These are phyloP conservation scores for Lepus townsendii DNA, from an alignment of 2,797 vertebrate species.

Conservation along the genomic window DNA sequence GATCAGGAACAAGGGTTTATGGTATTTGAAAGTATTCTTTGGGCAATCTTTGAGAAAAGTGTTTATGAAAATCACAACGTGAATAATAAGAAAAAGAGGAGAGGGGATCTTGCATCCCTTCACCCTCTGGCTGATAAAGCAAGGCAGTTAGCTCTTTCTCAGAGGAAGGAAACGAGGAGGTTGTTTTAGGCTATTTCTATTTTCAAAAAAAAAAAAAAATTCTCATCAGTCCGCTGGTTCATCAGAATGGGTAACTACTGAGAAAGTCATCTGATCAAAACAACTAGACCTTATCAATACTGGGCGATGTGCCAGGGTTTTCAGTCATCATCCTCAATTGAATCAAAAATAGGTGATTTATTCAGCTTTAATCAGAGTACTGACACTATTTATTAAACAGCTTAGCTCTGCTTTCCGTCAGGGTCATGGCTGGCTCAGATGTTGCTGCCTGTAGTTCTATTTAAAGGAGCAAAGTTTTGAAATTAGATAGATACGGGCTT, in stretches of 20 bases:
- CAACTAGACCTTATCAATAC: conserved; percentile 26
- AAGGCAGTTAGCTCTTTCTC: not conserved
- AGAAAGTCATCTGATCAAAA: conserved; percentile 64
- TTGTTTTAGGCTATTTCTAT: conserved; percentile 34
- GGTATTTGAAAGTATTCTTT: conserved; percentile 71
- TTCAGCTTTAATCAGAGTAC: conserved; percentile 27
- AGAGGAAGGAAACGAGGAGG: not conserved
- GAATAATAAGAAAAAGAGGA: conserved; percentile 65
- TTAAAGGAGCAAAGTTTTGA: not conserved
- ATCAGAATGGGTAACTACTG: conserved; percentile 65
- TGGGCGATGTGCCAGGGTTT: conserved; percentile 19
- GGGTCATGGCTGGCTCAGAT: not conserved
- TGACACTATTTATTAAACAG: not conserved
- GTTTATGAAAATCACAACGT: conserved; percentile 70
- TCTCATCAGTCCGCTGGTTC: conserved; percentile 61
- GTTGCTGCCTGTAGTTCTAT: not conserved
- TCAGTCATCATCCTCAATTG: conserved; percentile 23
- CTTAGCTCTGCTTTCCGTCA: conserved; percentile 11
- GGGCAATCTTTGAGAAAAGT: conserved; percentile 65
- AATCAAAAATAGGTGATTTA: conserved; percentile 60
- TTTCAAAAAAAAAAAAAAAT: conserved; percentile 36
- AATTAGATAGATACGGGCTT: not conserved
- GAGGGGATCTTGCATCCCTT: not conserved
- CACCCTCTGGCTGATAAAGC: conserved; percentile 10
- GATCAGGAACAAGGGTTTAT: conserved; percentile 71